Percentiles rank a stretch among this genome's conserved stretches.
Evolutionary conservation across 2,113 vertebrate species (phyloP).

Genomic region (Caranx ignobilis): DNA sequence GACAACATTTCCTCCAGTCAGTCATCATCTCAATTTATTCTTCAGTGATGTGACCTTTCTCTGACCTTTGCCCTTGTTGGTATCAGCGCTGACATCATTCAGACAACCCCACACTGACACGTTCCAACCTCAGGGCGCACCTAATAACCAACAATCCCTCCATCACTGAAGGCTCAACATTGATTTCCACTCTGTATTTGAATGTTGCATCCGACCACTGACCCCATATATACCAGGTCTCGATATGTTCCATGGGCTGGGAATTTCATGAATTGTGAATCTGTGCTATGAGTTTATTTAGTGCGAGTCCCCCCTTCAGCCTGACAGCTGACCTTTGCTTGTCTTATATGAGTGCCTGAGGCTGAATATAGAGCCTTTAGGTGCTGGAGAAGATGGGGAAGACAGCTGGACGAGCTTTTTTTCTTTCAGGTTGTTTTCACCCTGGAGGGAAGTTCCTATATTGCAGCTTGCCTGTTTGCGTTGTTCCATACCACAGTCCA

Average conservation of each 20-base stretch:
- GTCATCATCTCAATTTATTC: constrained; percentile 19
- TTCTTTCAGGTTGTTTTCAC: neutral
- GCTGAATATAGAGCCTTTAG: neutral
- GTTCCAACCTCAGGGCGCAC: constrained; percentile 19
- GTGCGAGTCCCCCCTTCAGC: constrained; percentile 1
- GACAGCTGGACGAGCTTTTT: neutral
- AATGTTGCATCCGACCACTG: constrained; percentile 22
- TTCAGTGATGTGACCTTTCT: constrained; percentile 19
- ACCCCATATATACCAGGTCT: constrained; percentile 19
- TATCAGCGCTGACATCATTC: constrained; percentile 30
- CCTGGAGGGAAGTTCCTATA: no score
- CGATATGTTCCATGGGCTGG: neutral
- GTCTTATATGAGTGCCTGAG: constrained; percentile 14
- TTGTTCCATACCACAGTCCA: neutral
- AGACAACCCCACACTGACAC: constrained; percentile 3
- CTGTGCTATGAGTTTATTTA: constrained; percentile 38
- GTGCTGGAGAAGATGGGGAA: neutral
- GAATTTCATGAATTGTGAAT: constrained; percentile 30
- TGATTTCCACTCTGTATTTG: constrained; percentile 43
- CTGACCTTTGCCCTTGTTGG: constrained; percentile 14
- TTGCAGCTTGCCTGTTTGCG: no score
- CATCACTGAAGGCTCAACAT: constrained; percentile 21
- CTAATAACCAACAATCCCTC: constrained; percentile 35
- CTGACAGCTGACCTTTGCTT: constrained; percentile 27
- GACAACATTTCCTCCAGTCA: neutral